Base-by-base conservation (phyloP, 2,888 invertebrate genomes). In the Belgica antarctica region DNA sequence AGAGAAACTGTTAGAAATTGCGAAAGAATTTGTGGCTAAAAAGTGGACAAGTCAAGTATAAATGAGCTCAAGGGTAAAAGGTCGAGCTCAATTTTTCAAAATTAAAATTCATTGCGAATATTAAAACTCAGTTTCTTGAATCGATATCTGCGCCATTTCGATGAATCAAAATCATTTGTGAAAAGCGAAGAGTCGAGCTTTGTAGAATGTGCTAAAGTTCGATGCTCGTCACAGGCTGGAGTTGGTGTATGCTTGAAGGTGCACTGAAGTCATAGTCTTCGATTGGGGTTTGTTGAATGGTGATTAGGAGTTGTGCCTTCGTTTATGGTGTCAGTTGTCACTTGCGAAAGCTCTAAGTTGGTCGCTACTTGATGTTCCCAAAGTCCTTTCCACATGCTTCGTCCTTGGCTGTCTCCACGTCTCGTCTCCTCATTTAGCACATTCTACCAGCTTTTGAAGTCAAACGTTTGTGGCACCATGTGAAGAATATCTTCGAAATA, bases 381-480 rank as follows among this genome's bases (percentile, higher is more conserved):
- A 41, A 41, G 15, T 41, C n/a, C n/a, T 10, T n/a, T 41, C 41
- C 41, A 41, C 31, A 10, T 31, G 31, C 31, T 31, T 31, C 31
- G 4, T 31, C 10, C 31, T n/a, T 41, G 5, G 41, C 41, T 31
- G 31, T 7, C 31, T 31, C 31, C 31, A 31, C 5, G 31, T 31
- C 31, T 31, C 31, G 10, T 31, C 31, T 31, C 31, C 10, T 10
- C 31, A 31, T 59, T 59, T 59, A 59, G 27, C 59, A 59, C 59
- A 59, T 59, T 59, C 59, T 25, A 59, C 59, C 24, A 59, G 59
- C 59, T 59, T 59, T 25, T 7, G 12, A 34, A 34, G 34, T n/a
- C n/a, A n/a, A n/a, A n/a, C n/a, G n/a, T n/a, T n/a, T n/a, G 12
- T 34, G 34, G 34, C 34, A 34, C 7, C 34, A 34, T 34, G 34